Evolutionary conservation across 2,888 invertebrate genomes (phyloP).

Genomic region (Andrena chrysosceles): DNA sequence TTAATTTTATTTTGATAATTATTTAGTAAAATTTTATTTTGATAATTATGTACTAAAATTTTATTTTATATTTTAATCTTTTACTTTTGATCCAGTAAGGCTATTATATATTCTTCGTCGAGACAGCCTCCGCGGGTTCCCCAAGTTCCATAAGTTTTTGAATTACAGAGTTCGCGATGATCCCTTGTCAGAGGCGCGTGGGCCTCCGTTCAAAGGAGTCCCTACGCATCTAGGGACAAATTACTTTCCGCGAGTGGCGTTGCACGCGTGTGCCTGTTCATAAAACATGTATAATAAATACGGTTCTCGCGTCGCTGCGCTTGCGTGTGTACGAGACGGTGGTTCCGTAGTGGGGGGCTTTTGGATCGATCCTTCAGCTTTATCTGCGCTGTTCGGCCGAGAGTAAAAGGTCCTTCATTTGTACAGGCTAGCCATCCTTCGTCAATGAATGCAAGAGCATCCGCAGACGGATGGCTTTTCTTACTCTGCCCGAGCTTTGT

Average conservation of each 20-base stretch:
- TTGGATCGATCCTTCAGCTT: slow-evolving; percentile 72
- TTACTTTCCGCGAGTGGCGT: slow-evolving; percentile 47
- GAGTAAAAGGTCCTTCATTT: slow-evolving; percentile 58
- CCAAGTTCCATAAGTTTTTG: too few species aligned
- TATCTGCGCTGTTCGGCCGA: slow-evolving; percentile 58
- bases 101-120: neutral
- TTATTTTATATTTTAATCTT: neutral
- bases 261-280: slow-evolving; percentile 60
- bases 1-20: too few species aligned
- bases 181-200: neutral
- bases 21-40: too few species aligned
- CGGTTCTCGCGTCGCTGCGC: slow-evolving; percentile 65
- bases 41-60: too few species aligned
- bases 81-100: neutral
- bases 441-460: slow-evolving; percentile 46
- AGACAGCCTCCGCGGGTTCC: too few species aligned
- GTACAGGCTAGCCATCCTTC: slow-evolving; percentile 51
- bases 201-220: slow-evolving; percentile 25
- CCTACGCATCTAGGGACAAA: slow-evolving; percentile 42
- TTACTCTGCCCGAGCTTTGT: slow-evolving; percentile 6
- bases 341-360: slow-evolving; percentile 42
- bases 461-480: slow-evolving; percentile 35
- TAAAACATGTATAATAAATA: slow-evolving; percentile 78
- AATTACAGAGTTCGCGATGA: neutral
- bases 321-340: slow-evolving; percentile 64